Base-by-base conservation (phyloP, 1,140 invertebrate genomes). In the Oncopodura yosiiana region DNA sequence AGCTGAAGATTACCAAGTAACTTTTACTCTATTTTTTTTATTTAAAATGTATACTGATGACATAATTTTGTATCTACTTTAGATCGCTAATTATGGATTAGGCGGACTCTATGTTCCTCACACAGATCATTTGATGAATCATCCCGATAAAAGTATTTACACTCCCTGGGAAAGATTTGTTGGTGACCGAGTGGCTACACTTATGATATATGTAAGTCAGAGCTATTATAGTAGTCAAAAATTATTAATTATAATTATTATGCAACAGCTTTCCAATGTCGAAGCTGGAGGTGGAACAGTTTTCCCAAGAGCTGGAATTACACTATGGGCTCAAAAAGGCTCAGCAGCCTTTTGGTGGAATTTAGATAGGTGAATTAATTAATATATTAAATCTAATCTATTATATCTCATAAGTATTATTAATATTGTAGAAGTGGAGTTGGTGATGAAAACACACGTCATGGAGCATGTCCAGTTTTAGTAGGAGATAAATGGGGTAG, bases 41-140 rank as follows among this genome's bases (percentile, higher is more conserved):
- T 16, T 9, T 19, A 34, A 36, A 49, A 6, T 45, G 18, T 21
- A 45, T 4, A 6, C 19, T 23, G 5, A 9, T 45, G 16, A 14
- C 3, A 23, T 24, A n/a, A 14, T 53, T 38, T 42, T 43, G 27
- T 43, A 1, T 21, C 21, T n/a, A 51, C 53, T 61, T 44, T 58
- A 73, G 67, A 69, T 76, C 56, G 74, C 73, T 8, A 81, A 81
- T 60, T 81, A 81, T 68, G 79, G 81, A 12, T 72, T 82, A 51
- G 80, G 80, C 29, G 80, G 81, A 9, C 74, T 80, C 60, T 82
- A 82, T 66, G 75, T 77, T 42, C 77, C 79, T 6, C 80, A 82
- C 65, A 78, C 74, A 66, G 81, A 82, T 67, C 78, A 71, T 50
- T 57, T 69, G 39, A 67, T 69, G 62, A 64, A 60, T 24, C 68